Evolutionary conservation across 2,888 invertebrate species (phyloP).

Genomic region (Drosophila atroscutellata): DNA sequence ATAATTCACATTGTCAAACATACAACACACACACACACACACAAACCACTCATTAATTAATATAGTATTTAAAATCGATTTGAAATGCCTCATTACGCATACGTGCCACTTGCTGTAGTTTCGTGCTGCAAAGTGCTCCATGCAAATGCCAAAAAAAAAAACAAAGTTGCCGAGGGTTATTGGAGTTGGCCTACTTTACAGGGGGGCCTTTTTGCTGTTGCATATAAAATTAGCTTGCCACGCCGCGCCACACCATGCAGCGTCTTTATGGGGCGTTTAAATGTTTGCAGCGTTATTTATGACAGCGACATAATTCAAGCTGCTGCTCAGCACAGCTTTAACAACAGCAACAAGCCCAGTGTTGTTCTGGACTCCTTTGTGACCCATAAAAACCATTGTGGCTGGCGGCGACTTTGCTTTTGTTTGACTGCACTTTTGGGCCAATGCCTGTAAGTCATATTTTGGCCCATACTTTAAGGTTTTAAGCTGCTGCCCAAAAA

Average conservation of each 20-base stretch:
- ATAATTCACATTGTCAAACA: slow-evolving; percentile 46
- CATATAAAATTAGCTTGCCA: slow-evolving; percentile 54
- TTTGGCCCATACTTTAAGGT: slow-evolving; percentile 29
- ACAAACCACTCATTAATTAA: slow-evolving; percentile 5
- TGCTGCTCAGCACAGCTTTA: slow-evolving; percentile 31
- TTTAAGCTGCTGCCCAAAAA: neutral
- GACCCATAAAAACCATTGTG: slow-evolving; percentile 53
- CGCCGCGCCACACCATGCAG: slow-evolving; percentile 22
- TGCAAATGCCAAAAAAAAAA: slow-evolving; percentile 7
- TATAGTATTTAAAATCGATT: neutral
- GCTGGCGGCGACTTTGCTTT: slow-evolving; percentile 37
- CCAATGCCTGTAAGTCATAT: slow-evolving; percentile 15
- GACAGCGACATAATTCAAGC: slow-evolving; percentile 63
- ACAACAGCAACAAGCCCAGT: slow-evolving; percentile 29
- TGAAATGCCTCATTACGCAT: slow-evolving; percentile 50
- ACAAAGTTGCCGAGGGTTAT: slow-evolving; percentile 7
- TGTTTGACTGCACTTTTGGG: slow-evolving; percentile 27
- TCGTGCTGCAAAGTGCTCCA: slow-evolving; percentile 50
- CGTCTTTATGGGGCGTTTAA: slow-evolving; percentile 37
- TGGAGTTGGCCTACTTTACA: slow-evolving; percentile 64
- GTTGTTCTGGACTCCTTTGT: slow-evolving; percentile 37
- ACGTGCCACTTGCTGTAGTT: slow-evolving; percentile 46
- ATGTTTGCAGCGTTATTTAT: slow-evolving; percentile 62
- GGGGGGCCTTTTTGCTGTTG: slow-evolving; percentile 12
- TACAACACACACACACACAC: slow-evolving; percentile 27